Evolutionary conservation across 64 coral and sea anemone genomes (phyloP).

Genomic region (Porites australiensis): DNA sequence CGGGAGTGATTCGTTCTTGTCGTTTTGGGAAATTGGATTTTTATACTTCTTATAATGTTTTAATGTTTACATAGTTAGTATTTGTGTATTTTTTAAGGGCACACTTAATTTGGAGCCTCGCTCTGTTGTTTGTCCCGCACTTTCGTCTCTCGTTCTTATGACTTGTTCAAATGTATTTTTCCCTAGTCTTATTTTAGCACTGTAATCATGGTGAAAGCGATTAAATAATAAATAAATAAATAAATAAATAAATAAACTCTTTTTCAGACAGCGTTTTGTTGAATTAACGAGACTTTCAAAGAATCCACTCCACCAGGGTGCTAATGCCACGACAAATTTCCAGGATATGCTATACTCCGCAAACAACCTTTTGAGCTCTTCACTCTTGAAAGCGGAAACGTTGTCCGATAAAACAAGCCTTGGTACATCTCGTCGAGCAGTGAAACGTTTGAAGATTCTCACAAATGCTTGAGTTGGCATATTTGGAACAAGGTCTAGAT

Average conservation of each 20-base stretch:
- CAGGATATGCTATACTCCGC: neutral
- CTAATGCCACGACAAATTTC: neutral
- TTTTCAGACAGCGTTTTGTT: slow-evolving; percentile 3
- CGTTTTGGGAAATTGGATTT: no score
- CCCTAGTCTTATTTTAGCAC: no score
- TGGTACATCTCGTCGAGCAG: neutral
- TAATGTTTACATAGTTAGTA: no score
- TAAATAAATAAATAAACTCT: neutral
- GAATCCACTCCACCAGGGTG: neutral
- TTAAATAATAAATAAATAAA: no score
- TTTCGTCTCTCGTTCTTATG: no score
- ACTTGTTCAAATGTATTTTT: no score
- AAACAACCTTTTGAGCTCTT: neutral
- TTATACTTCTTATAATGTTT: no score
- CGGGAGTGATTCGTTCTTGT: no score
- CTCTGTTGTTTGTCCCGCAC: no score
- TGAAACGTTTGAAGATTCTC: neutral
- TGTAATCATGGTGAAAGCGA: no score
- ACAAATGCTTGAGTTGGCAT: neutral
- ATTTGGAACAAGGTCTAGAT: neutral
- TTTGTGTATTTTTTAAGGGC: no score
- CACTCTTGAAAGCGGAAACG: neutral
- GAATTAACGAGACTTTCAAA: neutral
- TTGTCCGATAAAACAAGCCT: neutral
- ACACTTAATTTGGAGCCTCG: no score